These are phyloP conservation scores for Scomber colias DNA, from an alignment of 2,113 vertebrate genomes.

Conservation along the genomic window DNA sequence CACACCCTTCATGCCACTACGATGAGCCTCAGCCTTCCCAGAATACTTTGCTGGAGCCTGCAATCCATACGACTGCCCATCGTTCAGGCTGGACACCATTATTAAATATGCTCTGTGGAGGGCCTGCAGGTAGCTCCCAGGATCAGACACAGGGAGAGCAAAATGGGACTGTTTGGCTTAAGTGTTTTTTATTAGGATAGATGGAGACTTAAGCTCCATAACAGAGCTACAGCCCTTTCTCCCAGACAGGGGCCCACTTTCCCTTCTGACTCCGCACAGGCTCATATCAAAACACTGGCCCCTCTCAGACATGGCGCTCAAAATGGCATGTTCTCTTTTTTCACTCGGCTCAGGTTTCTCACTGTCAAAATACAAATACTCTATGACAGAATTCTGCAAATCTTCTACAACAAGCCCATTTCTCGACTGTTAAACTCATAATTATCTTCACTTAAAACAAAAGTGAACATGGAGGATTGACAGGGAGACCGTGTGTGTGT, in stretches of 20 bases:
- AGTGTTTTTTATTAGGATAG: slow-evolving; percentile 86
- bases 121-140: slow-evolving; percentile 82
- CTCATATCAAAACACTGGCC: slow-evolving; percentile 83
- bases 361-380: slow-evolving; percentile 70
- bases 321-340: slow-evolving; percentile 65
- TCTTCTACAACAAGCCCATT: slow-evolving; percentile 56
- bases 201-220: slow-evolving; percentile 86
- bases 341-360: slow-evolving; percentile 73
- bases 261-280: slow-evolving; percentile 66
- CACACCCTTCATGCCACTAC: slow-evolving; percentile 36
- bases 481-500: background rate
- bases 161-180: slow-evolving; percentile 82
- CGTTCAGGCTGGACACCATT: slow-evolving; percentile 58
- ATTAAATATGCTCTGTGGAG: slow-evolving; percentile 77
- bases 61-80: slow-evolving; percentile 15
- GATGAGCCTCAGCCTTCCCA: slow-evolving; percentile 35
- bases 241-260: slow-evolving; percentile 81
- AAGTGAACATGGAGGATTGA: slow-evolving; percentile 26
- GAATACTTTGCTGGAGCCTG: slow-evolving; percentile 31
- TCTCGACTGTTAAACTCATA: slow-evolving; percentile 64
- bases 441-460: slow-evolving; percentile 69
- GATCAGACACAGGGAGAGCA: slow-evolving; percentile 73
- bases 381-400: slow-evolving; percentile 77
- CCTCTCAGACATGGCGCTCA: slow-evolving; percentile 68
- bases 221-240: slow-evolving; percentile 77